phyloP scores from a whole-genome alignment of 2,888 invertebrate species.

The Morpho deidamia region DNA sequence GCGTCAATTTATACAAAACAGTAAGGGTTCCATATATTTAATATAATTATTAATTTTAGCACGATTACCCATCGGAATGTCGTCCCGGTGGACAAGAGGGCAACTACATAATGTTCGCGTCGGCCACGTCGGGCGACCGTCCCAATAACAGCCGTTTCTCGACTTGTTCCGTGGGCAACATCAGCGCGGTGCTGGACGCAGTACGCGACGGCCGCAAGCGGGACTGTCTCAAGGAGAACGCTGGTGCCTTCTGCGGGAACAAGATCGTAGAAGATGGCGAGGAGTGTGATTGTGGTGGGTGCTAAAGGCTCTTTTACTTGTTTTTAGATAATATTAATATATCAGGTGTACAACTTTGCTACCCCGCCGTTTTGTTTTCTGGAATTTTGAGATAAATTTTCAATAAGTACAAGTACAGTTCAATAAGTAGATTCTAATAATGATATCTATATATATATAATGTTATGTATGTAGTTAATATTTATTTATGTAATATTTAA shows the following conservation, averaged over 20 bases:
- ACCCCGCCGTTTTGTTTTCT: too few species aligned
- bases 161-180: conserved; percentile 95
- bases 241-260: conserved; percentile 99
- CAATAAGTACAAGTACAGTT: too few species aligned
- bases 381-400: too few species aligned
- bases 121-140: conserved; percentile 98
- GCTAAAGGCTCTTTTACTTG: too few species aligned
- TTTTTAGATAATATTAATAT: too few species aligned
- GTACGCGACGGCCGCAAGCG: conserved; percentile 93
- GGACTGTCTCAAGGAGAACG: conserved; percentile 93
- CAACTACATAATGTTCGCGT: conserved; percentile 99
- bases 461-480: too few species aligned
- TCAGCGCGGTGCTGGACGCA: conserved; percentile 95
- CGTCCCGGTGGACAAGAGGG: conserved; percentile 94
- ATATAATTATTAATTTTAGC: conserved; percentile 74
- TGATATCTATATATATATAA: too few species aligned
- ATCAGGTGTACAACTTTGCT: too few species aligned
- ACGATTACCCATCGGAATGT: conserved; percentile 95
- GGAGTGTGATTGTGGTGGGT: conserved; percentile 94
- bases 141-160: conserved; percentile 99
- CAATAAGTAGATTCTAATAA: too few species aligned
- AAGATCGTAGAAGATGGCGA: conserved; percentile 98
- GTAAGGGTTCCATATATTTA: too few species aligned
- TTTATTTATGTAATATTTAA: too few species aligned
- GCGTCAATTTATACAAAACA: too few species aligned